Evolutionary conservation across 2,113 vertebrate species (phyloP).

Genomic region (Progne subis): DNA sequence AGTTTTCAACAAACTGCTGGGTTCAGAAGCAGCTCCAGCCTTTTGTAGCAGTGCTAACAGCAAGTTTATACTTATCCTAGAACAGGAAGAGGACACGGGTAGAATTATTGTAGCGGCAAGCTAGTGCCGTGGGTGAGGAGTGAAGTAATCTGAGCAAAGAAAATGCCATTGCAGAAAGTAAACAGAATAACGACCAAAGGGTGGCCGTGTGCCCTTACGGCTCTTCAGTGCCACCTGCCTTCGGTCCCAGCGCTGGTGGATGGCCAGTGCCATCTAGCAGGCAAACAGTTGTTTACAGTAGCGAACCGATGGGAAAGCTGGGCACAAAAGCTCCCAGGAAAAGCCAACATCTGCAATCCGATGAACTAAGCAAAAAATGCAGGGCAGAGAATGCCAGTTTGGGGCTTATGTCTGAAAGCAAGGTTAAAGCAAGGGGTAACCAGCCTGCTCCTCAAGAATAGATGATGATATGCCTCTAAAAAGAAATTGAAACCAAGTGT

Average conservation of each 20-base stretch:
- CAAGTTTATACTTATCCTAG: neutral
- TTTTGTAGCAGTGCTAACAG: neutral
- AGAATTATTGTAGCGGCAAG: neutral
- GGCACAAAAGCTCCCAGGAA: neutral
- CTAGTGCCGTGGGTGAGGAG: neutral
- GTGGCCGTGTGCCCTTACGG: constrained; percentile 34
- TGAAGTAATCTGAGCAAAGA: constrained; percentile 48
- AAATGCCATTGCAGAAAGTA: constrained; percentile 51
- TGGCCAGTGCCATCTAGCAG: constrained; percentile 71
- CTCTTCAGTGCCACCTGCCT: constrained; percentile 60
- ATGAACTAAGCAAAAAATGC: neutral
- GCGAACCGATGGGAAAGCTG: neutral
- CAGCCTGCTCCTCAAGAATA: neutral
- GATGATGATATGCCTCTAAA: neutral
- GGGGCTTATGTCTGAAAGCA: neutral
- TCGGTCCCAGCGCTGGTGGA: constrained; percentile 12
- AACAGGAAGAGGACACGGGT: neutral
- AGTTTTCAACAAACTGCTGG: neutral
- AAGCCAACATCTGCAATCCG: neutral
- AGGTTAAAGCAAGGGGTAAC: neutral
- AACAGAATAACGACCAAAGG: constrained; percentile 17
- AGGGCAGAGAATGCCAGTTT: neutral
- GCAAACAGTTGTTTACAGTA: constrained; percentile 46
- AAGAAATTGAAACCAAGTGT: neutral
- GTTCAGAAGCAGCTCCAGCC: neutral